Evolutionary conservation across 1,140 invertebrate genomes (phyloP).

Genomic region (Halictus rubicundus): DNA sequence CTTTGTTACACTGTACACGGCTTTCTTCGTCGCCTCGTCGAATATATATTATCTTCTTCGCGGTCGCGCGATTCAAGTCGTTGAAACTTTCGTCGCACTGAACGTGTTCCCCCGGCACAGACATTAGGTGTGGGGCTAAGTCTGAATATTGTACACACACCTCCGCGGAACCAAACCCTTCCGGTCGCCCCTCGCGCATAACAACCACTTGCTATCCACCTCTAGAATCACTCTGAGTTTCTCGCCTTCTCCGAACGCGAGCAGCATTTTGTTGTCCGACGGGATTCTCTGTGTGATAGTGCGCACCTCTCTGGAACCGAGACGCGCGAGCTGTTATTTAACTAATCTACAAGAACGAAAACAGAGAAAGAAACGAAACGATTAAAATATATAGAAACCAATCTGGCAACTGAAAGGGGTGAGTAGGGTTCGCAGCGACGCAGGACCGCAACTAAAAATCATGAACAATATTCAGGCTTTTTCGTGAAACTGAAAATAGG

Average conservation of each 20-base stretch:
- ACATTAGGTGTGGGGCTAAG: constrained; percentile 68
- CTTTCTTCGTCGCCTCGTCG: neutral
- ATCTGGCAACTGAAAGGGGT: constrained; percentile 24
- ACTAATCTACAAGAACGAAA: constrained; percentile 57
- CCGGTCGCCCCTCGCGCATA: constrained; percentile 88
- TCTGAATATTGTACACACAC: constrained; percentile 83
- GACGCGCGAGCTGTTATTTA: constrained; percentile 59
- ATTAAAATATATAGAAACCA: constrained; percentile 40
- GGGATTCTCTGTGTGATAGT: constrained; percentile 87
- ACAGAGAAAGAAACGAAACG: constrained; percentile 44
- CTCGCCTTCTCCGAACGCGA: constrained; percentile 90
- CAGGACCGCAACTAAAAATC: neutral
- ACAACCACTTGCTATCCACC: constrained; percentile 88
- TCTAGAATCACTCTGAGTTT: constrained; percentile 87
- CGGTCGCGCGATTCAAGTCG: constrained; percentile 15
- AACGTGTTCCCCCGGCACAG: constrained; percentile 14
- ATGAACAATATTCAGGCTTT: too few relatives aligned
- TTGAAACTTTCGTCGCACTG: constrained; percentile 18
- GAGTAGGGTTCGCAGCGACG: neutral
- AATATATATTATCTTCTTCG: constrained; percentile 34
- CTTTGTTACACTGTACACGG: constrained; percentile 77
- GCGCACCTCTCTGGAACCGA: constrained; percentile 85
- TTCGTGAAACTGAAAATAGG: too few relatives aligned
- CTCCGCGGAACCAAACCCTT: constrained; percentile 89
- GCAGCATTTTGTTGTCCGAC: constrained; percentile 86